Base-by-base conservation (phyloP, 2,797 vertebrate genomes). In the Cirrhinus molitorella region DNA sequence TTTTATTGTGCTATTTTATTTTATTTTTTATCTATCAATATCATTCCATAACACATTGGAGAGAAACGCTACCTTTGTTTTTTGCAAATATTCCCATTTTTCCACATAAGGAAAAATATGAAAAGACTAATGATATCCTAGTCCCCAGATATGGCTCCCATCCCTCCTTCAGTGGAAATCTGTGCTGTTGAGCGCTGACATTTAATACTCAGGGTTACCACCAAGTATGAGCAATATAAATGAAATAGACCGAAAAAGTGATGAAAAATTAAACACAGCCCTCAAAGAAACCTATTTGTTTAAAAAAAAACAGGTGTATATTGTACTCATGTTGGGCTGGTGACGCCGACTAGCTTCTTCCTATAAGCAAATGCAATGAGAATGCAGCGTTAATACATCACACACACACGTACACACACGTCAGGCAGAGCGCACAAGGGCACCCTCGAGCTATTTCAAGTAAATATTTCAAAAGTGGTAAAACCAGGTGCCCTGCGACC, bases 401-500 rank as follows among this genome's bases (percentile, higher is more conserved):
- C 66, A 79, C 79, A 68, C 28, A 63, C 21, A n/a, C 57, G 55
- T 34, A 37, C 37, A 77, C 75, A 78, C 16, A 47, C 7, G 5
- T 17, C 72, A 76, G 51, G 34, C 47, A 23, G 57, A 0, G 49
- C 17, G 5, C 31, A 66, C 47, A 57, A 1, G 9, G 73, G 49
- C 13, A 83, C 63, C 63, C 37, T 67, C 37, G 9, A 76, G 59
- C 70, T 80, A 67, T 82, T 83, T 80, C 78, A 73, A 83, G 80
- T 83, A 85, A 81, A 85, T 78, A 83, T 80, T 83, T 85, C 61
- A 71, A 81, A 86, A 53, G 80, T 49, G 67, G 49, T 73, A 72
- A 68, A 83, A 84, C 65, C 85, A 65, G 85, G 67, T 81, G 85
- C 78, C 80, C 76, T 72, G 73, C 59, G 49, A 88, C 61, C 83